phyloP scores from a whole-genome alignment of 2,888 invertebrate genomes.

The Mythimna pallens region DNA sequence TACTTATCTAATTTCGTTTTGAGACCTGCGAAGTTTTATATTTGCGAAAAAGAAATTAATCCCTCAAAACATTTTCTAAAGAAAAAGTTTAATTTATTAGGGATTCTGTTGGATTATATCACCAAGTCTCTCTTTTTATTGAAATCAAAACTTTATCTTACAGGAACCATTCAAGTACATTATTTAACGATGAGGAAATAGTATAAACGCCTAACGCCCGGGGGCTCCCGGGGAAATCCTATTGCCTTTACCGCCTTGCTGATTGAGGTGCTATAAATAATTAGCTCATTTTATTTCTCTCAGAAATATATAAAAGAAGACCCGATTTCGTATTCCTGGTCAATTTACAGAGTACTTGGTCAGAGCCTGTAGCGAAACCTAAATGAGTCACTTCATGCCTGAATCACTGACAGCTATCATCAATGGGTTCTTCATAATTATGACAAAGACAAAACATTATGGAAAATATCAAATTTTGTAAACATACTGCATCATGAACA shows the following conservation, averaged over 20 bases:
- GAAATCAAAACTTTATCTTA: constrained; percentile 4
- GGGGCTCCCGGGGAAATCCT: not conserved
- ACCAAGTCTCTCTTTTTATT: not conserved
- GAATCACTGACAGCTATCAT: constrained; percentile 2
- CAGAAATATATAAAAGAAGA: not conserved
- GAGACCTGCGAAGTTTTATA: not conserved
- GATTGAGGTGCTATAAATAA: not conserved
- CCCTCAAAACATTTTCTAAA: not conserved
- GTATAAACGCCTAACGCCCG: not conserved
- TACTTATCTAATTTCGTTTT: not conserved
- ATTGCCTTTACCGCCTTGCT: not conserved
- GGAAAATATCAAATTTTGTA: constrained; percentile 3
- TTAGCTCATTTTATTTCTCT: not conserved
- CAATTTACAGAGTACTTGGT: not conserved
- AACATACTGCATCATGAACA: constrained; percentile 11
- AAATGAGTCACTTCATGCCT: constrained; percentile 13
- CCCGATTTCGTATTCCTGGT: not conserved
- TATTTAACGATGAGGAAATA: not conserved
- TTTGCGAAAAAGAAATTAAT: constrained; percentile 1
- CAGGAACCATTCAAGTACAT: not conserved
- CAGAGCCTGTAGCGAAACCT: not conserved
- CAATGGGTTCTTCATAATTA: not conserved
- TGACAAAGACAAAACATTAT: constrained; percentile 9
- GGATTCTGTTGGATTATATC: constrained; percentile 13
- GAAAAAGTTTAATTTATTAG: constrained; percentile 17